Conservation (phyloP, 2,113 vertebrate genomes). For the Apodemus sylvaticus region DNA sequence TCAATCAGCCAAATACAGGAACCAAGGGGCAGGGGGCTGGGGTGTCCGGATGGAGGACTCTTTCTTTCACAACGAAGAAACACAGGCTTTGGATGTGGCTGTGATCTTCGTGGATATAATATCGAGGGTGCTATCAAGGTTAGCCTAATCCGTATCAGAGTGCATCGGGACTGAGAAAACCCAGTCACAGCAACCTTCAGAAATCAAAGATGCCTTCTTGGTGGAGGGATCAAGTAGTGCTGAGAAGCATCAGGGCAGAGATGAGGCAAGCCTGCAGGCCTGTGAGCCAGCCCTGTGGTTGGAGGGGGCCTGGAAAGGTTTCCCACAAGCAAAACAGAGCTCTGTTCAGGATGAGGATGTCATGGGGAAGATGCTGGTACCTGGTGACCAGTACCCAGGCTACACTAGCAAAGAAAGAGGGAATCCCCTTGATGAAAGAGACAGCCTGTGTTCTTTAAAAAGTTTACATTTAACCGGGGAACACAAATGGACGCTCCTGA, state of each 20-base stretch:
- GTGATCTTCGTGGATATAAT: neutral
- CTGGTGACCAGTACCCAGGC: neutral
- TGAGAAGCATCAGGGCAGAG: neutral
- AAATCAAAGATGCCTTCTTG: neutral
- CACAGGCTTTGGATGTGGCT: neutral
- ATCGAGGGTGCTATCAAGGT: neutral
- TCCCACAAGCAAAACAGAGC: neutral
- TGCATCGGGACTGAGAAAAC: neutral
- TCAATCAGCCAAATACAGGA: neutral
- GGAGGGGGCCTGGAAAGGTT: neutral
- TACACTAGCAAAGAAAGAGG: neutral
- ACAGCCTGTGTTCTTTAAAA: neutral
- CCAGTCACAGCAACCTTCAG: neutral
- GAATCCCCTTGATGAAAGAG: neutral
- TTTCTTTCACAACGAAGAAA: constrained; percentile 28
- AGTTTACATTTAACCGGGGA: neutral
- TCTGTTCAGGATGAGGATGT: neutral
- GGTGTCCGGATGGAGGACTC: neutral
- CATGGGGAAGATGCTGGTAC: neutral
- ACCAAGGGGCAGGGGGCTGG: neutral
- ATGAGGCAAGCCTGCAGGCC: neutral
- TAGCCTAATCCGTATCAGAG: neutral
- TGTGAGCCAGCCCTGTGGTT: neutral
- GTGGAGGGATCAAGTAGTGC: neutral
- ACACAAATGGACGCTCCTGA: neutral